phyloP scores from a whole-genome alignment of 2,888 invertebrate species.

The Aporophyla lueneburgensis region DNA sequence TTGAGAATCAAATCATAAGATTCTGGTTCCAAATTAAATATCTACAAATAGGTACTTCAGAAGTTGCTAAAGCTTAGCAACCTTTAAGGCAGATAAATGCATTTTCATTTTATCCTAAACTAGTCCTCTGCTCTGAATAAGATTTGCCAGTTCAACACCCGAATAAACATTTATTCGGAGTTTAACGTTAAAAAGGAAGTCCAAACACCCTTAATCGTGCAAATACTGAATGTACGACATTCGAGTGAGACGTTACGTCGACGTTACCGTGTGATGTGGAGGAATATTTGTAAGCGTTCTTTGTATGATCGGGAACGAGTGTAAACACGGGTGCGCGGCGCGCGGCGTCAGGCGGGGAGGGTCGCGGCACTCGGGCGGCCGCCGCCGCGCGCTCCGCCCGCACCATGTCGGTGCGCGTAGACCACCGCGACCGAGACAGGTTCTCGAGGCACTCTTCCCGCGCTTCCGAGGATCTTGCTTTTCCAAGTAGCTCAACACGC shows the following conservation, averaged over 20 bases:
- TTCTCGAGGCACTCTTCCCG: constrained; percentile 89
- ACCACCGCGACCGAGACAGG: constrained; percentile 87
- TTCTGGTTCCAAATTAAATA: constrained; percentile 8
- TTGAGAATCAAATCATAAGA: constrained; percentile 1
- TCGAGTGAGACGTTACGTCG: constrained; percentile 78
- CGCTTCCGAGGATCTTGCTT: constrained; percentile 88
- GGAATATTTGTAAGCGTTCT: constrained; percentile 86
- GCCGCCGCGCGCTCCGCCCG: constrained; percentile 89
- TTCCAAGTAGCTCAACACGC: constrained; percentile 84
- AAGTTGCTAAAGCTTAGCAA: neutral
- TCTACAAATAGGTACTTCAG: neutral
- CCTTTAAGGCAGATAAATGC: constrained; percentile 5
- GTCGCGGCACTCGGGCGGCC: constrained; percentile 88
- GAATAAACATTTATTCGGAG: constrained; percentile 78
- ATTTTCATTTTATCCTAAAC: constrained; percentile 31
- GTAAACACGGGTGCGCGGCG: constrained; percentile 85
- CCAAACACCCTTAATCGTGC: constrained; percentile 81
- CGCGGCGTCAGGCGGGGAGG: constrained; percentile 75
- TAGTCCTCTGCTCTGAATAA: constrained; percentile 48
- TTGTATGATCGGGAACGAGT: constrained; percentile 84
- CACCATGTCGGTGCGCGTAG: constrained; percentile 89
- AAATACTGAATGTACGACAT: constrained; percentile 81
- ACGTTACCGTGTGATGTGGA: constrained; percentile 80
- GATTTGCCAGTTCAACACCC: constrained; percentile 69
- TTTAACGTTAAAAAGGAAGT: constrained; percentile 77